Conservation (phyloP, 2,797 vertebrate species). For the Streptopelia turtur region DNA sequence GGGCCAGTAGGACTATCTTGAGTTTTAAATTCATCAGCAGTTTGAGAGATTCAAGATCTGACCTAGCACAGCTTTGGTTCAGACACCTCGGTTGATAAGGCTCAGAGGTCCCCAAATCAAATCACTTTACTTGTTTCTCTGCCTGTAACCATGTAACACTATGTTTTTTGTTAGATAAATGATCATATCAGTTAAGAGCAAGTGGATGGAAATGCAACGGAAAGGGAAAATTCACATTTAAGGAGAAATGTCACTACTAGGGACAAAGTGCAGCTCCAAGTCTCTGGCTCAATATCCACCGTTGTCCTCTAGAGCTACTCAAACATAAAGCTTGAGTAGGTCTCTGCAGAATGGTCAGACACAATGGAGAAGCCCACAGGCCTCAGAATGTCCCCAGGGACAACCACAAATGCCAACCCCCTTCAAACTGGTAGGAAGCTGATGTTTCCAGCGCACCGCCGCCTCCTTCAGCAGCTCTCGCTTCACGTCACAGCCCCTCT, state of each 20-base stretch:
- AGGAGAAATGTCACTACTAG: neutral
- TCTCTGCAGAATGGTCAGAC: neutral
- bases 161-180: neutral
- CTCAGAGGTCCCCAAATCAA: conserved; percentile 44
- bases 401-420: neutral
- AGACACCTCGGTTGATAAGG: conserved; percentile 4
- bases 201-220: neutral
- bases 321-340: neutral
- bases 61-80: conserved; percentile 14
- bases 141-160: conserved; percentile 2
- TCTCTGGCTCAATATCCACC: neutral
- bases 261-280: neutral
- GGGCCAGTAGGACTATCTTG: neutral
- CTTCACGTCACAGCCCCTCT: neutral
- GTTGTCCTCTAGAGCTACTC: neutral
- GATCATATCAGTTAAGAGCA: neutral
- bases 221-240: neutral
- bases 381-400: neutral
- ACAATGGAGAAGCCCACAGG: neutral
- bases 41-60: conserved; percentile 27
- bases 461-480: neutral
- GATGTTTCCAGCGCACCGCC: neutral
- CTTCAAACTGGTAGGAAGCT: neutral
- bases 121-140: conserved; percentile 5
- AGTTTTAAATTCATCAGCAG: conserved; percentile 24